Base-by-base conservation (phyloP, 1,140 invertebrate species). In the Aphaenogaster ashmeadi region DNA sequence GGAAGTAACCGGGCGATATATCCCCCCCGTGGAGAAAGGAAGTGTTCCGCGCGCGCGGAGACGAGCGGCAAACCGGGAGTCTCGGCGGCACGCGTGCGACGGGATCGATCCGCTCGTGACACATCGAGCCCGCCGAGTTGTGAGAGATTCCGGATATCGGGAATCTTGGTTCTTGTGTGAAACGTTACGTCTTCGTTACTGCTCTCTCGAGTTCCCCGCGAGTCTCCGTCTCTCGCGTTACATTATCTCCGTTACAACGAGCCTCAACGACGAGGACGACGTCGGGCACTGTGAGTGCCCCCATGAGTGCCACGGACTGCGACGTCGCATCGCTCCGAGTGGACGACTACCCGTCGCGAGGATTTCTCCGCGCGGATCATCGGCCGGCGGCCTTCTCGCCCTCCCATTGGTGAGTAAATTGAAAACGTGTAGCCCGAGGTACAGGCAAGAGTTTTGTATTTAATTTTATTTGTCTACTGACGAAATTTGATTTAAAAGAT, bases 21-120 rank as follows among this genome's bases (percentile, higher is more conserved):
- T 13, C 0, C 27, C 27, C 52, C 9, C 15, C 52, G 66, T 21
- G 60, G 2, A 66, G 64, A 44, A 27, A 27, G 27, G 41, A 89
- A 89, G 88, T 89, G 84, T 60, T 87, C 47, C 5, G 69, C 75
- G 50, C 88, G 81, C 88, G 83, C 88, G 54, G 21, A 27, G 27
- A 27, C 52, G 47, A 87, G 11, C 62, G 9, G 38, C 41, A 1
- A 27, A 27, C 8, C 69, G 58, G 54, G 87, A 83, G 52, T 69
- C 62, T 60, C 44, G 56, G 67, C 52, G 88, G 81, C 89, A 86
- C 88, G 88, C 88, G 88, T 75, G 79, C 36, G 2, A 54, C 89
- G 41, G 41, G 88, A 90, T 90, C 89, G 89, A 90, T 90, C 50
- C 50, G 50, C 21, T 69, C 89, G 89, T 90, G 54, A 84, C 69